Percentiles rank a stretch among this genome's conserved stretches.
Conservation (phyloP, 1,140 invertebrate genomes). For the Sarcophaga bullata region DNA sequence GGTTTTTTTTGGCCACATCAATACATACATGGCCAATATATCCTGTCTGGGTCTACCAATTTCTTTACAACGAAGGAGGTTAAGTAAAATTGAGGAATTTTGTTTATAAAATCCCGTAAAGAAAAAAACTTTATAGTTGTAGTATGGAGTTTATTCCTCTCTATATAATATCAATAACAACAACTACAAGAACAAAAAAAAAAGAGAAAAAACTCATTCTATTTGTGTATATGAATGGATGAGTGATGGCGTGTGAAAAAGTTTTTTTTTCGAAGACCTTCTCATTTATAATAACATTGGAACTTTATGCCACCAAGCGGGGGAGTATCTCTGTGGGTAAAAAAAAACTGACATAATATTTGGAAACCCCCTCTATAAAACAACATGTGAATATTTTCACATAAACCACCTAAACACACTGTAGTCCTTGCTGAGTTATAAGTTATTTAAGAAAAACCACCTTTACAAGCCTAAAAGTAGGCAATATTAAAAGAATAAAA, state of each 20-base stretch:
- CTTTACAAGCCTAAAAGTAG: slow-evolving; percentile 13
- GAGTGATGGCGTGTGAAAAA: slow-evolving; percentile 33
- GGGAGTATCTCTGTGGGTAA: not conserved
- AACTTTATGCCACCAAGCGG: no score
- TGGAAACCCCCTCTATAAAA: not conserved
- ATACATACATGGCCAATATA: no score
- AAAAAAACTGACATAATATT: not conserved
- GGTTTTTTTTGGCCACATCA: no score
- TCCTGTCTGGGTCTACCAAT: no score
- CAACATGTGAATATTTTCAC: slow-evolving; percentile 28
- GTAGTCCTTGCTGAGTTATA: not conserved
- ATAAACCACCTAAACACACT: not conserved
- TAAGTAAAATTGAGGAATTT: not conserved
- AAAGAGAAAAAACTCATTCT: not conserved
- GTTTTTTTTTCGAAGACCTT: not conserved
- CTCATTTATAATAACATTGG: not conserved
- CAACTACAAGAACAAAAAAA: not conserved
- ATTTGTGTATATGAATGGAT: not conserved
- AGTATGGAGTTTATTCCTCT: not conserved
- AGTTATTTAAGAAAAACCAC: not conserved
- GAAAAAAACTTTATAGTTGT: not conserved
- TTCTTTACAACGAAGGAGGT: not conserved
- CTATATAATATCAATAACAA: no score
- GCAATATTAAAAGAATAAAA: not conserved
- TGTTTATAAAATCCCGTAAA: not conserved